Evolutionary conservation across 2,888 invertebrate genomes (phyloP), one percentile per base, ranked within the genome.

Genomic region (Tenthredo notha): DNA sequence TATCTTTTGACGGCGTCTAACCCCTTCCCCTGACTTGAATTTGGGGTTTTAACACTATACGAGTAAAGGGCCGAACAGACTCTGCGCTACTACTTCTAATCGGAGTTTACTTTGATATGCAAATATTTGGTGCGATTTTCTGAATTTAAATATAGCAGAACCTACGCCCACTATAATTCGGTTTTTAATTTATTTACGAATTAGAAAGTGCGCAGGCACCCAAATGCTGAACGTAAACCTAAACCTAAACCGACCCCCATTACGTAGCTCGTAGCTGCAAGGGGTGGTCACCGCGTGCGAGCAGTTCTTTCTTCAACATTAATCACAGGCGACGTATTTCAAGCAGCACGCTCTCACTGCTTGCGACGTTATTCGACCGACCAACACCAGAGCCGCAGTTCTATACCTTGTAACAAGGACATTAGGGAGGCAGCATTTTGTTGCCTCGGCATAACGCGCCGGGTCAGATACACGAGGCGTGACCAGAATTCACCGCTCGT

Each of bases 401-500:
- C 61, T 83, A 83, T 61, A 61, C 83, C 47, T 67, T 70, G 83
- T 83, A 83, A 85, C 85, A 85, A 78, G 67, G 80, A 85, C 85
- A 85, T 85, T 80, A 85, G 85, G 80, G 80, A 85, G 72, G 65
- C 74, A 74, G 67, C 58, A 70, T 83, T 83, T 83, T 83, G 83
- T 70, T 83, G 83, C 67, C 43, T 47, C 83, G 58, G 83, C 83
- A 83, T 83, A 67, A 83, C 83, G 67, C 77, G 67, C 67, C 67
- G 67, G 83, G 83, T 77, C 78, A 70, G 82, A 85, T 80, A 80
- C 85, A 58, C 78, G 78, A 85, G 67, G 85, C 85, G 85, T 85
- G 85, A 85, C 85, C 80, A 67, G 85, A 85, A 85, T 85, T 85
- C 78, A 54, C 85, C 72, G 78, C 85, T 82, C 77, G 85, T 85